Evolutionary conservation across 1,140 invertebrate species (phyloP).

Genomic region (Drosophila biarmipes): DNA sequence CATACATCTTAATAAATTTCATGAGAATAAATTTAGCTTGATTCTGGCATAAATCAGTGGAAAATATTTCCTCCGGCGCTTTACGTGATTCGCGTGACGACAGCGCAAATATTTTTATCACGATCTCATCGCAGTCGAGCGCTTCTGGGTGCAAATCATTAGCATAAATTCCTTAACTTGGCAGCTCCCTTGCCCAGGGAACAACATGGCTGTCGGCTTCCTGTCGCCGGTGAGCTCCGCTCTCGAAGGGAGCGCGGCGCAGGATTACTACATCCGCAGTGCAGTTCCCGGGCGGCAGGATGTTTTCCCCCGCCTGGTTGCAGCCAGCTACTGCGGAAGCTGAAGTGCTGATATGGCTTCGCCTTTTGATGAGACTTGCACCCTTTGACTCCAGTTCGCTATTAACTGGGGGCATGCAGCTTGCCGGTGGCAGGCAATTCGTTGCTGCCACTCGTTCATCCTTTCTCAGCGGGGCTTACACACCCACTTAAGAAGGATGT

Average conservation of each 20-base stretch:
- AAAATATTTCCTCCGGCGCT: constrained; percentile 12
- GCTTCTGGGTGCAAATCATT: constrained; percentile 60
- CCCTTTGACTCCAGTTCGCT: constrained; percentile 55
- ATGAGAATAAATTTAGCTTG: constrained; percentile 4
- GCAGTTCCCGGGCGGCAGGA: constrained; percentile 38
- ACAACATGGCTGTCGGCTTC: constrained; percentile 33
- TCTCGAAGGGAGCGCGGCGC: background rate
- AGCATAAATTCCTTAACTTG: constrained; percentile 72
- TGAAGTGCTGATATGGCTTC: constrained; percentile 55
- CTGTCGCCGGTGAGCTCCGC: constrained; percentile 42
- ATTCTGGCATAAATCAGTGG: constrained; percentile 27
- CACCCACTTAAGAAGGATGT: constrained; percentile 8
- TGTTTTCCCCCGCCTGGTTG: constrained; percentile 23
- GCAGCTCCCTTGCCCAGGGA: constrained; percentile 22
- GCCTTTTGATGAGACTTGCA: constrained; percentile 69
- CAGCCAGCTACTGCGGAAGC: constrained; percentile 44
- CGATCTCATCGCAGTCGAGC: constrained; percentile 40
- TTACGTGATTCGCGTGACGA: constrained; percentile 36
- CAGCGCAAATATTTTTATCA: constrained; percentile 40
- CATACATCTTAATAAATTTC: background rate
- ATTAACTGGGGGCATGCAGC: constrained; percentile 49
- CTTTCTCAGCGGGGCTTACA: constrained; percentile 6
- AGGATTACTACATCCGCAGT: constrained; percentile 49
- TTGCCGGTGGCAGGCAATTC: constrained; percentile 52
- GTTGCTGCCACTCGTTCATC: constrained; percentile 26